Conservation (phyloP, 2,888 invertebrate species). For the Coremacera marginata region DNA sequence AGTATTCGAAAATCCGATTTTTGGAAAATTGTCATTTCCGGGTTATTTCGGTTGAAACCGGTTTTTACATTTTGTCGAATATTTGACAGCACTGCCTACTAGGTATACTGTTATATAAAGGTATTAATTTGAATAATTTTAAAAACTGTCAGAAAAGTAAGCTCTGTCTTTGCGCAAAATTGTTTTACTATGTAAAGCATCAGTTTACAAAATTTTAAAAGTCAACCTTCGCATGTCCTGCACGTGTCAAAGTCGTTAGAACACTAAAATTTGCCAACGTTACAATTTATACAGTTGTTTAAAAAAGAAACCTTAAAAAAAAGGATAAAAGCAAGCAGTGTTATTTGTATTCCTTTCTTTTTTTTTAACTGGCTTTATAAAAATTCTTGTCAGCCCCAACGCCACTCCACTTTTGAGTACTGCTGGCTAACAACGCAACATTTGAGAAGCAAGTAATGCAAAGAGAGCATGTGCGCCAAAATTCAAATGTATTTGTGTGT, state of each 20-base stretch:
- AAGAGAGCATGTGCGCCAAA: conserved; percentile 47
- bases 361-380: not conserved
- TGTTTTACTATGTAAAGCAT: no score
- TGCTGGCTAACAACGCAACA: not conserved
- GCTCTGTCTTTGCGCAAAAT: no score
- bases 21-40: no score
- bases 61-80: no score
- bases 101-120: no score
- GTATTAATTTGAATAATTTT: no score
- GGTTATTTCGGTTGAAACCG: no score
- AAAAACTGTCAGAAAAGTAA: no score
- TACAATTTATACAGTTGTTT: not conserved
- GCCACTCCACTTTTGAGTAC: not conserved
- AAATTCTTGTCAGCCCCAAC: not conserved
- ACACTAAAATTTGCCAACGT: conserved; percentile 24
- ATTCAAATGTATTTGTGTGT: conserved; percentile 32
- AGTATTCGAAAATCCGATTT: no score
- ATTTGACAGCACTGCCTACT: no score
- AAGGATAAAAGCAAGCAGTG: not conserved
- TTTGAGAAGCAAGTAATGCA: conserved; percentile 33
- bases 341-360: not conserved
- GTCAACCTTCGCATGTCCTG: not conserved
- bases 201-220: not conserved
- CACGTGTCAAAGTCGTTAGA: not conserved
- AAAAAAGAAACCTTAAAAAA: not conserved